Conservation (phyloP, 2,888 invertebrate genomes). For the Alcis repandata region DNA sequence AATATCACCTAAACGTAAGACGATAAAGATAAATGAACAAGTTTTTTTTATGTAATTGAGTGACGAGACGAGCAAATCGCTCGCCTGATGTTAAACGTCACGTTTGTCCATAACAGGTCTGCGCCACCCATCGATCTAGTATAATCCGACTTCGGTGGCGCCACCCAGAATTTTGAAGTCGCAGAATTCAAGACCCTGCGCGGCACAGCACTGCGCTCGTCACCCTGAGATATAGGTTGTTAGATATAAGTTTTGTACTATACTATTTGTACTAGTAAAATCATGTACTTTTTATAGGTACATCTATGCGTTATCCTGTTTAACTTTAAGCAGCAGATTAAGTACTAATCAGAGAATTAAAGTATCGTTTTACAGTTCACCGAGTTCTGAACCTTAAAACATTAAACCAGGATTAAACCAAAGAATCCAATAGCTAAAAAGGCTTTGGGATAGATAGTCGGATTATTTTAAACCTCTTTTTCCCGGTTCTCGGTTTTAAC, state of each 20-base stretch:
- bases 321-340: constrained; percentile 1
- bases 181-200: no score
- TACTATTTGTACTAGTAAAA: background rate
- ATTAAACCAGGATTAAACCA: constrained; percentile 37
- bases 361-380: constrained; percentile 8
- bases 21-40: no score
- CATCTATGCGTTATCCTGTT: background rate
- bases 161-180: no score
- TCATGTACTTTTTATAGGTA: background rate
- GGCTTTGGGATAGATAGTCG: constrained; percentile 32
- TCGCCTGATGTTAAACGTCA: no score
- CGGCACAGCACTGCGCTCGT: no score
- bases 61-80: no score
- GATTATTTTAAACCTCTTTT: constrained; percentile 35
- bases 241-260: background rate
- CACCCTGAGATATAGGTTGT: no score
- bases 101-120: no score
- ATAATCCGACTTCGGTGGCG: no score
- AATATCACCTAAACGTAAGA: no score
- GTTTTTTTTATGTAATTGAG: no score
- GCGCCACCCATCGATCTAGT: no score
- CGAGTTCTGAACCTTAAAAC: constrained; percentile 18
- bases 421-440: constrained; percentile 42
- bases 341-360: constrained; percentile 8
- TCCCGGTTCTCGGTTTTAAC: constrained; percentile 26